phyloP scores from a whole-genome alignment of 2,888 invertebrate species.

The Scaptomyza flava region DNA sequence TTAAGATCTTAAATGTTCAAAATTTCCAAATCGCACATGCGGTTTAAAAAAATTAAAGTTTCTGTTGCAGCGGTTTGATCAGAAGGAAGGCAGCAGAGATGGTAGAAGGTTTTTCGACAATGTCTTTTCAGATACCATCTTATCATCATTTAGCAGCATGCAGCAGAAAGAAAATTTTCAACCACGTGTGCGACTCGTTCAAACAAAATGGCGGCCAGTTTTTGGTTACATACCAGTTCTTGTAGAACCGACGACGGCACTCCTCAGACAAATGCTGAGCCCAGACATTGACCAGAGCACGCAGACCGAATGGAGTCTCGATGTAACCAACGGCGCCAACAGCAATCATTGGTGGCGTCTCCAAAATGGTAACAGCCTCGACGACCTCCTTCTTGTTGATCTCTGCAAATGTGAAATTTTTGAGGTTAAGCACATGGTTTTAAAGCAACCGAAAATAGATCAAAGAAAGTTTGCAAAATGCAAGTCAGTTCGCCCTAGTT shows the following conservation, averaged over 20 bases:
- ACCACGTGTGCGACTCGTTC: slow-evolving; percentile 54
- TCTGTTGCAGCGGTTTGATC: slow-evolving; percentile 62
- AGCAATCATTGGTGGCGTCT: slow-evolving; percentile 98
- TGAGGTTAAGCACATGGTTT: slow-evolving; percentile 38
- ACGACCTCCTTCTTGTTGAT: slow-evolving; percentile 99
- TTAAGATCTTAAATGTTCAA: slow-evolving; percentile 24
- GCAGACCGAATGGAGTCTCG: slow-evolving; percentile 98
- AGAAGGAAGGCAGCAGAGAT: slow-evolving; percentile 85
- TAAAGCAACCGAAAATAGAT: background rate
- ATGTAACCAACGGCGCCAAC: slow-evolving; percentile 99
- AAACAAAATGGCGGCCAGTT: slow-evolving; percentile 59
- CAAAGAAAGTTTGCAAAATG: background rate
- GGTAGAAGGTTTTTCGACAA: slow-evolving; percentile 75
- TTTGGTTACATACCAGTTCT: slow-evolving; percentile 94
- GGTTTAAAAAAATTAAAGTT: background rate
- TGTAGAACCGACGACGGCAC: slow-evolving; percentile 99
- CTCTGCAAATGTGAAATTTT: slow-evolving; percentile 87
- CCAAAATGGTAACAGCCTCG: slow-evolving; percentile 98
- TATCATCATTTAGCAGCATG: slow-evolving; percentile 81
- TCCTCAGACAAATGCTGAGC: slow-evolving; percentile 99
- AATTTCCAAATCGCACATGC: slow-evolving; percentile 15
- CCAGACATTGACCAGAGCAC: slow-evolving; percentile 98
- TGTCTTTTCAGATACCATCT: slow-evolving; percentile 82
- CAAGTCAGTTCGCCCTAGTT: slow-evolving; percentile 85
- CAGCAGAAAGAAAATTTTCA: slow-evolving; percentile 9